Base-by-base conservation (phyloP, 2,113 vertebrate genomes). In the Cyphomyrus plagiostoma region DNA sequence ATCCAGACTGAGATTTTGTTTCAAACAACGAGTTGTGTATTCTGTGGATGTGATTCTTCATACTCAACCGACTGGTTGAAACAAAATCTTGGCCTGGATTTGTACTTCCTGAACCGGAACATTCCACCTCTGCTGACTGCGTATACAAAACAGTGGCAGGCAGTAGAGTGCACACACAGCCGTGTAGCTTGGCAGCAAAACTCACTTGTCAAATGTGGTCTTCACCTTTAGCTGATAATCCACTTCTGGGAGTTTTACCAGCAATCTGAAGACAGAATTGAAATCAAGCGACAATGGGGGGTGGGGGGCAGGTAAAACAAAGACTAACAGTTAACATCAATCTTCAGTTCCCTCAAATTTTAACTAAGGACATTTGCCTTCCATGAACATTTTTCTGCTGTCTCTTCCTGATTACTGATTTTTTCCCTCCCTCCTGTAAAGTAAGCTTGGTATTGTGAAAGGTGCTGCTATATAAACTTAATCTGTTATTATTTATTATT, bases 161-260 rank as follows among this genome's bases (percentile, higher is more conserved):
- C 48, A 45, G 48, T 45, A 30, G 48, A 10, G 23, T 11, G 82
- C 26, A 53, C 50, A 53, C 53, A 52, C 26, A 80, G 62, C 42
- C 66, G 50, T 26, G 45, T 10, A 66, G 62, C 23, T 45, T 2
- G 4, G 9, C 17, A 30, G n/a, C n/a, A 30, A 83, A 90, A 95
- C 97, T 96, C 95, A 99, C 98, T 98, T 99, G 96, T 99, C 98
- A 94, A 99, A 98, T 88, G 97, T 97, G 88, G 98, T 98, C 95
- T 98, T 99, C 90, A 99, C 98, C 94, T 97, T 98, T 87, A 99
- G 96, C 93, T 99, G 98, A 94, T 98, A 99, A 94, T 99, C 99
- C 90, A 99, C 95, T 89, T 99, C 98, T 58, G 98, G 97, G 83
- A 99, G 94, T 94, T 98, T 99, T 92, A 99, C 98, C 92, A 99